These are phyloP conservation scores for Choristoneura fumiferana DNA, from an alignment of 1,140 invertebrate genomes.

Conservation along the genomic window DNA sequence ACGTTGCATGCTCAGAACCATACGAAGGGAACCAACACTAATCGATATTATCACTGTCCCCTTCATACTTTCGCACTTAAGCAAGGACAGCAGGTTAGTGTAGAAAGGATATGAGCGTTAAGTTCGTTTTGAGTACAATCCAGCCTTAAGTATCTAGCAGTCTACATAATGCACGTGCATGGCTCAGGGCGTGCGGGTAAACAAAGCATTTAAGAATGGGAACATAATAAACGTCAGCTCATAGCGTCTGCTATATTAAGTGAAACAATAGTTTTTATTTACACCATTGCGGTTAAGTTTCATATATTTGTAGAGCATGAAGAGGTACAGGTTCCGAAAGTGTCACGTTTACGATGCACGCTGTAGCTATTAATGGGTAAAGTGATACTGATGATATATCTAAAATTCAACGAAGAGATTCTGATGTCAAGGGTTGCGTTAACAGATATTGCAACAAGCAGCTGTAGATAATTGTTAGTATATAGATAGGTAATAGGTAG, in stretches of 20 bases:
- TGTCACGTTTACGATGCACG: neutral
- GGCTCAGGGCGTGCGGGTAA: conserved; percentile 6
- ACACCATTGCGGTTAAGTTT: conserved; percentile 10
- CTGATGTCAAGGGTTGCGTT: no score
- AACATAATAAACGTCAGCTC: no score
- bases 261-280: conserved; percentile 13
- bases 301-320: conserved; percentile 13
- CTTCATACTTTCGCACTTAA: neutral
- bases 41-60: conserved; percentile 2
- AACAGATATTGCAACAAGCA: no score
- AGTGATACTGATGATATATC: neutral
- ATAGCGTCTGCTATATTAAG: neutral
- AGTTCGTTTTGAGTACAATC: conserved; percentile 2
- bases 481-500: no score
- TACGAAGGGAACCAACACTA: neutral
- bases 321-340: conserved; percentile 13
- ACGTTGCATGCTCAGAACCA: neutral
- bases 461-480: no score
- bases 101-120: neutral
- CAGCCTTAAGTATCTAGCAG: neutral
- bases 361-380: neutral
- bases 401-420: no score
- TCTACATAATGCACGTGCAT: conserved; percentile 10
- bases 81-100: conserved; percentile 1
- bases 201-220: conserved; percentile 16